Conservation (phyloP, 2,888 invertebrate genomes). For the Merodon equestris region DNA sequence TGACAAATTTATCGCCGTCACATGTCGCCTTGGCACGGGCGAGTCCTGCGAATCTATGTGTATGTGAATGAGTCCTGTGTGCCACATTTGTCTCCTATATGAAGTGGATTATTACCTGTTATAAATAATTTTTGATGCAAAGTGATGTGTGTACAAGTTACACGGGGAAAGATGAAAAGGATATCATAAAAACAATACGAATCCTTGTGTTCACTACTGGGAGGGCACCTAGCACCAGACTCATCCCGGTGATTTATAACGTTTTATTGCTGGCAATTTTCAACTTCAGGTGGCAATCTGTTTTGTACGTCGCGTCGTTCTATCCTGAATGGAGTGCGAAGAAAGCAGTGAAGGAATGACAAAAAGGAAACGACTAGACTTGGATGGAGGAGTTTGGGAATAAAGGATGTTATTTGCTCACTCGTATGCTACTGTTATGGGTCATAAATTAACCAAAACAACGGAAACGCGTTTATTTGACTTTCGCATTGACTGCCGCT, state of each 20-base stretch:
- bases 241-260: slow-evolving; percentile 70
- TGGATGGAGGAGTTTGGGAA: too few relatives aligned
- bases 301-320: slow-evolving; percentile 49
- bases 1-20: slow-evolving; percentile 66
- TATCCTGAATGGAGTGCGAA: not conserved
- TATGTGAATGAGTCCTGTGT: slow-evolving; percentile 26
- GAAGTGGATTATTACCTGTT: slow-evolving; percentile 68
- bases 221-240: slow-evolving; percentile 3
- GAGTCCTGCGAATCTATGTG: slow-evolving; percentile 14
- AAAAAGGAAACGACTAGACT: too few relatives aligned
- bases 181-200: slow-evolving; percentile 63
- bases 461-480: slow-evolving; percentile 45
- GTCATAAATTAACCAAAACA: slow-evolving; percentile 62
- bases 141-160: slow-evolving; percentile 58
- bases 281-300: slow-evolving; percentile 71
- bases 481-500: slow-evolving; percentile 47
- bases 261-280: slow-evolving; percentile 72
- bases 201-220: slow-evolving; percentile 40
- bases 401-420: slow-evolving; percentile 43
- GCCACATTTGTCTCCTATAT: slow-evolving; percentile 65
- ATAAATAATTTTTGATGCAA: slow-evolving; percentile 68
- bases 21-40: slow-evolving; percentile 53
- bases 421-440: slow-evolving; percentile 47
- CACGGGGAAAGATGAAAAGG: slow-evolving; percentile 54
- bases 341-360: too few relatives aligned